Percentiles rank a stretch among this genome's conserved stretches.
These are phyloP conservation scores for Nestor notabilis DNA, from an alignment of 2,113 vertebrate genomes.

Conservation along the genomic window DNA sequence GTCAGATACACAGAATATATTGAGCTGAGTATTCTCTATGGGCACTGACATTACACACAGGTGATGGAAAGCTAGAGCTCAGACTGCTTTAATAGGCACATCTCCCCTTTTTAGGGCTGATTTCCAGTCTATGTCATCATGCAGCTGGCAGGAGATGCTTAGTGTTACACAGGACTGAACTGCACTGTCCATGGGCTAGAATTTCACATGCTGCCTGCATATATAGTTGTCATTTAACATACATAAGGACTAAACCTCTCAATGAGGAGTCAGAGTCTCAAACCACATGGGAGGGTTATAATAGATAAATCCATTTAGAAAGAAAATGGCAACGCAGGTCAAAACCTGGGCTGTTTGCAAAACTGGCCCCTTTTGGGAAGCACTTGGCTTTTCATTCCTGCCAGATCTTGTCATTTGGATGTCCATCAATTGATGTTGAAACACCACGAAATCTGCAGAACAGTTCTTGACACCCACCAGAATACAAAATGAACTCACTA, in stretches of 20 bases:
- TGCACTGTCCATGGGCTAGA: neutral
- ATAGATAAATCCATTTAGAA: neutral
- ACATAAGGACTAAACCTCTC: neutral
- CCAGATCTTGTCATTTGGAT: neutral
- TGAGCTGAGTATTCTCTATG: neutral
- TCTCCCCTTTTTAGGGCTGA: neutral
- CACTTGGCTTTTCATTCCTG: neutral
- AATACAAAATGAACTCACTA: slow-evolving; percentile 55
- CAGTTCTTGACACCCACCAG: slow-evolving; percentile 41
- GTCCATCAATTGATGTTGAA: slow-evolving; percentile 67
- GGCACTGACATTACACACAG: neutral
- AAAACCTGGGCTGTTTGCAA: neutral
- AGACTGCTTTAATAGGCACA: neutral
- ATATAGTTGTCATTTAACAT: neutral
- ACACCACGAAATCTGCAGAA: slow-evolving; percentile 28
- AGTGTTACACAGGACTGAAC: neutral
- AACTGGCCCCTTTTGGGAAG: neutral
- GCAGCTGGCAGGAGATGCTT: neutral
- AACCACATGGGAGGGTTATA: neutral
- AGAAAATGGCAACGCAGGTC: neutral
- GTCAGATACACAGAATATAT: neutral
- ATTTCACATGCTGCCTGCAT: neutral
- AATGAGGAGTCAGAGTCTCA: neutral
- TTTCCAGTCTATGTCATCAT: neutral
- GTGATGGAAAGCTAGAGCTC: neutral